Percentiles rank a stretch among this genome's conserved stretches.
These are phyloP conservation scores for Oxygymnocypris stewartii DNA, from an alignment of 2,113 vertebrate genomes.

Conservation along the genomic window DNA sequence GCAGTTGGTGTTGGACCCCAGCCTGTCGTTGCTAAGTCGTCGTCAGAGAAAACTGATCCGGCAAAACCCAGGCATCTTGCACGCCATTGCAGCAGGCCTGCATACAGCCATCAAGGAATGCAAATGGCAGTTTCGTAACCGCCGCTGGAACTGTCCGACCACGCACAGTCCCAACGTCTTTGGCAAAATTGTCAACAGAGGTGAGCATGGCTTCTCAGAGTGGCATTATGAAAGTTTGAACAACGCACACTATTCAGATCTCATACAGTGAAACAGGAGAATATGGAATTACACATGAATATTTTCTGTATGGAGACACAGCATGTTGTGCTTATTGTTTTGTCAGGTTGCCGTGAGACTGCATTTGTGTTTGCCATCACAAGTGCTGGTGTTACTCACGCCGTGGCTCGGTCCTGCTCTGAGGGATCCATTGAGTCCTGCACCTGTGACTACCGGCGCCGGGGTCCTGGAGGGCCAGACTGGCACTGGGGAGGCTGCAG, in stretches of 20 bases:
- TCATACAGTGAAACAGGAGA: neutral
- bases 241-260: slow-evolving; percentile 30
- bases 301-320: slow-evolving; percentile 21
- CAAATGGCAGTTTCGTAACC: slow-evolving; percentile 99
- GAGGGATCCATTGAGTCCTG: slow-evolving; percentile 97
- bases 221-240: slow-evolving; percentile 55
- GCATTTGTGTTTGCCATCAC: slow-evolving; percentile 97
- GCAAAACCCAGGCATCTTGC: slow-evolving; percentile 96
- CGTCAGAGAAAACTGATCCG: slow-evolving; percentile 94
- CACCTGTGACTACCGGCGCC: slow-evolving; percentile 94
- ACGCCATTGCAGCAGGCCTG: slow-evolving; percentile 90
- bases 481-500: slow-evolving; percentile 99
- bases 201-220: slow-evolving; percentile 75
- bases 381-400: slow-evolving; percentile 93
- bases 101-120: slow-evolving; percentile 95
- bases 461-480: slow-evolving; percentile 92
- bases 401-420: slow-evolving; percentile 95
- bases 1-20: slow-evolving; percentile 93
- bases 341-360: slow-evolving; percentile 91
- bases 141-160: slow-evolving; percentile 98
- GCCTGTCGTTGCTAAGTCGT: slow-evolving; percentile 91
- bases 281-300: neutral
- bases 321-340: slow-evolving; percentile 58
- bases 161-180: slow-evolving; percentile 90
- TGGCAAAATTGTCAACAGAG: slow-evolving; percentile 96